phyloP scores from a whole-genome alignment of 2,888 invertebrate species.

The Athrips mouffetella region DNA sequence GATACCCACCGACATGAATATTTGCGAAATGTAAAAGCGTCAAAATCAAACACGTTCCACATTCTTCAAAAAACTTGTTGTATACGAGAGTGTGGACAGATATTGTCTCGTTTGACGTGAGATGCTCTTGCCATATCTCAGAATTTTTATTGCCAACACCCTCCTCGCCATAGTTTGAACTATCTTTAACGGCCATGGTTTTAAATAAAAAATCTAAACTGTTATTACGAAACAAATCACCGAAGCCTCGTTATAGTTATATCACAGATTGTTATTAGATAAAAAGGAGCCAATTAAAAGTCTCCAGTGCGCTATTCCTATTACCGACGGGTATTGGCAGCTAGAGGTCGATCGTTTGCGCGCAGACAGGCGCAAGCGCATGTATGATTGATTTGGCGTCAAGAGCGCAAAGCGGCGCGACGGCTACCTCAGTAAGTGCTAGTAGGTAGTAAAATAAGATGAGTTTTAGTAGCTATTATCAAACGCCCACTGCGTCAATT shows the following conservation, averaged over 20 bases:
- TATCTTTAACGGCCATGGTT: too few species aligned
- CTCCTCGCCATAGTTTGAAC: too few species aligned
- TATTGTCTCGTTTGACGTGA: not conserved
- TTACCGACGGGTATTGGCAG: conserved; percentile 46
- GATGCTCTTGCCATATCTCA: too few species aligned
- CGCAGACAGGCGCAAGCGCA: not conserved
- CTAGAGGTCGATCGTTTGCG: conserved; percentile 24
- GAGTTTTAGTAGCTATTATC: too few species aligned
- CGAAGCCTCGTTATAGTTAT: conserved; percentile 29
- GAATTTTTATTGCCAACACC: too few species aligned
- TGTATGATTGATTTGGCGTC: conserved; percentile 40
- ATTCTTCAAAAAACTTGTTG: too few species aligned
- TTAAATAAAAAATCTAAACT: not conserved
- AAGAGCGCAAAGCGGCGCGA: conserved; percentile 22
- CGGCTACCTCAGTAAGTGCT: not conserved
- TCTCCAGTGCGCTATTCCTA: conserved; percentile 54
- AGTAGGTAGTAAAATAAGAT: not conserved
- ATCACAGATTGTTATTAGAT: conserved; percentile 52
- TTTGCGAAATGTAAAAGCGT: too few species aligned
- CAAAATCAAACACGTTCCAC: too few species aligned
- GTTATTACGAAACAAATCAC: conserved; percentile 3
- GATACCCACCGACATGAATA: too few species aligned
- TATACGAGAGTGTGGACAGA: too few species aligned
- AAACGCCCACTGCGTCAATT: not conserved
- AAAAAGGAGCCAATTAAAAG: conserved; percentile 61